Evolutionary conservation across 2,113 vertebrate species (phyloP).

Genomic region (Felis chaus): DNA sequence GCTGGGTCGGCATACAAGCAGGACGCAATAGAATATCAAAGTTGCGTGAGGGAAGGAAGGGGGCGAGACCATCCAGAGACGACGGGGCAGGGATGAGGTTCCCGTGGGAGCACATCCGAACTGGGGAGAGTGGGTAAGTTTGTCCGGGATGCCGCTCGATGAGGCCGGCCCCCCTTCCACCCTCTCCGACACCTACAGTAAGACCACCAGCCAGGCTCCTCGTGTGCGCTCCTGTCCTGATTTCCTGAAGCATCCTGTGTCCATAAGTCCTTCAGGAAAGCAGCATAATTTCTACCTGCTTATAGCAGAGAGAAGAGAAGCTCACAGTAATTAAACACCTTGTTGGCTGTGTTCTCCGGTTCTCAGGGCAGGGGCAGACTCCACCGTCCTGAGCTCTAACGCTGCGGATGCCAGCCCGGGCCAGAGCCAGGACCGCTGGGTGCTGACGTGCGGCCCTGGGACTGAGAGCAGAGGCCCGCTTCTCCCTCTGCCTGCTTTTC

Average conservation of each 20-base stretch:
- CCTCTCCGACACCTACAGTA: too few relatives aligned
- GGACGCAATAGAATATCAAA: neutral
- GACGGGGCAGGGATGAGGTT: neutral
- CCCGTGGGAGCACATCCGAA: neutral
- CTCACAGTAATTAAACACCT: neutral
- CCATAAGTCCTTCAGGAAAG: neutral
- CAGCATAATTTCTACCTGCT: neutral
- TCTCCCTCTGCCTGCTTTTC: neutral
- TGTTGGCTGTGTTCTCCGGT: neutral
- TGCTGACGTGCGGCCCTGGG: too few relatives aligned
- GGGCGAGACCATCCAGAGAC: neutral
- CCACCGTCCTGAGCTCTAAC: neutral
- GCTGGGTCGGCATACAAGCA: neutral
- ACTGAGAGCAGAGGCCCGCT: neutral
- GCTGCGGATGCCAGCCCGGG: neutral
- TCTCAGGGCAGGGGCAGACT: rapidly evolving
- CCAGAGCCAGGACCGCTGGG: neutral
- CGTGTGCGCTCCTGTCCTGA: too few relatives aligned
- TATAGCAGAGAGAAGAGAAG: neutral
- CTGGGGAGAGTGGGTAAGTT: neutral
- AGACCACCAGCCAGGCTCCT: neutral
- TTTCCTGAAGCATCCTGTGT: neutral
- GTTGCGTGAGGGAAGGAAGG: neutral
- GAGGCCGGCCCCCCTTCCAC: too few relatives aligned
- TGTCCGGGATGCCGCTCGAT: neutral